Conservation (phyloP, 2,113 vertebrate species). For the Zosterops borbonicus region DNA sequence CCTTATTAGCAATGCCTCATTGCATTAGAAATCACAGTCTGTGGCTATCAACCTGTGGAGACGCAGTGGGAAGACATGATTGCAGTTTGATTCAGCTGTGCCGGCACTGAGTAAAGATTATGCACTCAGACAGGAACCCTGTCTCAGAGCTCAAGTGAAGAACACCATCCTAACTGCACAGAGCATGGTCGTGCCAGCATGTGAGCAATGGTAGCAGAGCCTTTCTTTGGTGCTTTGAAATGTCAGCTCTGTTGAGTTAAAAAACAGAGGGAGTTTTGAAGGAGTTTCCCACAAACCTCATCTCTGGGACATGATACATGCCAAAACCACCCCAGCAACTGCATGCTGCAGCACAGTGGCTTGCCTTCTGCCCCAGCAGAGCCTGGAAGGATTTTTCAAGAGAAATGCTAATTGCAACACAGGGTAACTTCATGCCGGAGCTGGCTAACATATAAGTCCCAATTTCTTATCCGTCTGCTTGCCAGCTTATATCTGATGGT, state of each 20-base stretch:
- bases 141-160: background rate
- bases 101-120: constrained; percentile 3
- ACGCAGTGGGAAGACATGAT: background rate
- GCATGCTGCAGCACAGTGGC: background rate
- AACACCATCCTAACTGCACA: fast-evolving
- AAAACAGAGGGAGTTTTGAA: background rate
- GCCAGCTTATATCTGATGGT: background rate
- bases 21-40: constrained; percentile 20
- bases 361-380: background rate
- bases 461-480: background rate
- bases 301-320: background rate
- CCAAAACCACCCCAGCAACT: constrained; percentile 1
- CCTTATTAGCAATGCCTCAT: constrained; percentile 34
- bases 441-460: background rate
- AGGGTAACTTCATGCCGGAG: background rate
- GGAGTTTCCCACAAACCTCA: background rate
- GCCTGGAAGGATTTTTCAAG: constrained; percentile 25
- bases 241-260: background rate
- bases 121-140: background rate
- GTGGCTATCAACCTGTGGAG: constrained; percentile 34
- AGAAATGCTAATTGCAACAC: background rate
- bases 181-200: fast-evolving
- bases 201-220: background rate
- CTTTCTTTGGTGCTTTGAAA: background rate
- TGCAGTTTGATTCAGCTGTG: constrained; percentile 39